Evolutionary conservation across 2,797 vertebrate genomes (phyloP).

Genomic region (Octomys mimax): DNA sequence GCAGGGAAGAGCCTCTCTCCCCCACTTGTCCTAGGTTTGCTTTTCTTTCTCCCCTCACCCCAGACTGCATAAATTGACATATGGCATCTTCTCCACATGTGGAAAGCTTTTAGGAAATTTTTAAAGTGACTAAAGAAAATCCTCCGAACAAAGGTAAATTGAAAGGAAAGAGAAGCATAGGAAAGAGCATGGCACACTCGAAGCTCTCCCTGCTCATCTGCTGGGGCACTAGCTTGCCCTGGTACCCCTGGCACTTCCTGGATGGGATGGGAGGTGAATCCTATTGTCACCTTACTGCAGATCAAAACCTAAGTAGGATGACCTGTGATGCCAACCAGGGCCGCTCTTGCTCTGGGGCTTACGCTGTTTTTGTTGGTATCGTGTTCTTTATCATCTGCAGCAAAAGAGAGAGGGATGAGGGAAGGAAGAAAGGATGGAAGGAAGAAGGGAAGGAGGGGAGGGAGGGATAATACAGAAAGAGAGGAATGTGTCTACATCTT

Average conservation of each 20-base stretch:
- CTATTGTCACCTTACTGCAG: background rate
- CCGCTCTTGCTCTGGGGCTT: background rate
- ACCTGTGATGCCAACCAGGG: background rate
- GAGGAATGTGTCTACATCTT: background rate
- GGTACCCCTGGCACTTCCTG: background rate
- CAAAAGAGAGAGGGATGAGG: too few species aligned
- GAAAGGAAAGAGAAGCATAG: background rate
- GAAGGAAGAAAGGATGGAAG: background rate
- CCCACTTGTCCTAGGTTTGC: background rate
- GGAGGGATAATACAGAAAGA: background rate
- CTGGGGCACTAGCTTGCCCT: accelerated
- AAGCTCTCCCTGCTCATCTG: background rate
- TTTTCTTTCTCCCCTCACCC: background rate
- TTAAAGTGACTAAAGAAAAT: conserved; percentile 30
- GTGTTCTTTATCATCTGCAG: background rate
- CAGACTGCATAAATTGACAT: background rate
- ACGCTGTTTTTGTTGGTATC: background rate
- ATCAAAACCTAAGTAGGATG: background rate
- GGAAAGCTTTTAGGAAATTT: conserved; percentile 64
- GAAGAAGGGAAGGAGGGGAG: accelerated
- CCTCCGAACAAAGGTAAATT: conserved; percentile 32
- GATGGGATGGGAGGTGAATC: accelerated
- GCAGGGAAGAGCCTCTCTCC: conserved; percentile 33
- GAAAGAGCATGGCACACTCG: accelerated
- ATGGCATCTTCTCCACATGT: conserved; percentile 25